Evolutionary conservation across 2,113 vertebrate species (phyloP), one percentile per base, ranked within the genome.

Genomic region (Euleptes europaea): DNA sequence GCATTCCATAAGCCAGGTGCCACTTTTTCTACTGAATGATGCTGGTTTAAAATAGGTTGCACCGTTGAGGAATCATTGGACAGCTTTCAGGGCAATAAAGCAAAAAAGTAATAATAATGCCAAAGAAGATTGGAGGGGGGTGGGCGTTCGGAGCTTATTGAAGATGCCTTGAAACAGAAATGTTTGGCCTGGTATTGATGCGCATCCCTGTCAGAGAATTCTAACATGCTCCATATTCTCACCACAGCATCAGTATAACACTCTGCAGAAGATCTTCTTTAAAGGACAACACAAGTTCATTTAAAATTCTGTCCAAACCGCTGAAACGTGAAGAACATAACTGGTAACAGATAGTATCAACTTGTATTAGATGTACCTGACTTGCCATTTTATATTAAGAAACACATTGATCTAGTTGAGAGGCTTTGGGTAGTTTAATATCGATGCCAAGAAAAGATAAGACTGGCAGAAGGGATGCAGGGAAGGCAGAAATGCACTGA

Each of bases 11-110:
- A 23, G 21, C 1, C 2, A 23, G 54, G 21, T 23, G 4, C 54
- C 54, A 57, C 54, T 57, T 57, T 72, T 87, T 84, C 71, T 69
- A 89, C 49, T 66, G 83, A 84, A 84, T 89, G 47, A 57, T 33
- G 28, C 9, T n/a, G 12, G 17, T 38, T 51, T 51, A 38, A 40
- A 66, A 80, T 63, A 49, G 44, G 28, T 54, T 42, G 38, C 28
- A 47, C 9, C 6, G 11, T 67, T 80, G 84, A 82, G 78, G 51
- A 69, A 23, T 69, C 78, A 5, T 79, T 73, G 9, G 65, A 84
- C 63, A 79, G 42, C 21, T 89, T 69, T 90, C 69, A 35, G 19
- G 42, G 11, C 31, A 75, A 9, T 2, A 17, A 86, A 79, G n/a
- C 38, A 80, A 67, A 28, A 0, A n/a, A n/a, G n/a, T n/a, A n/a